Base-by-base conservation (phyloP, 2,797 vertebrate genomes). In the Parauchenoglanis ngamensis region DNA sequence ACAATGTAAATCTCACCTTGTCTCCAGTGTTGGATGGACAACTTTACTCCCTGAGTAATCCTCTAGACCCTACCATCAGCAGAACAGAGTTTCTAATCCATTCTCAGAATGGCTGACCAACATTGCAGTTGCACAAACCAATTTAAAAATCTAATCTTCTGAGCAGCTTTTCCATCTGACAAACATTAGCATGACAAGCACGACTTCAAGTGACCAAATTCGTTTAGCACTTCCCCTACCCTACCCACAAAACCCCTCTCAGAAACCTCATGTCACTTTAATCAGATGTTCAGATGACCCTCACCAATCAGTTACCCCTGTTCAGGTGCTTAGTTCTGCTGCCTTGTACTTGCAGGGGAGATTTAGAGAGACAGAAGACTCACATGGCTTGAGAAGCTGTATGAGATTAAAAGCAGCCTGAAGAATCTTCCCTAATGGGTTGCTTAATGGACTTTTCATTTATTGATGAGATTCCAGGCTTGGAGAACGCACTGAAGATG, bases 371-470 rank as follows among this genome's bases (percentile, higher is more conserved):
- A 70, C 31, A 54, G 54, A 56, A 72, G 25, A 73, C 78, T 72
- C 59, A 40, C 25, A 21, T 7, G 28, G 49, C 56, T 72, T 73
- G 67, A 85, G 65, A 85, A 67, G 25, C 46, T 31, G 65, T 63
- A 68, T 52, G 35, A 75, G 80, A 89, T 88, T 85, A 89, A 84
- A 78, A 85, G 70, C 44, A 63, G 70, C 40, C 70, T 21, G 63
- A 31, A 85, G 59, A 68, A 73, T 35, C 75, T 61, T 84, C 46
- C 61, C 49, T 87, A 88, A 88, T 81, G 49, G 65, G 68, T 72
- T 21, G 63, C 70, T 86, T 89, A 87, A 88, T 86, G 89, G 85
- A 83, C 81, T 82, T 86, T 83, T 89, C 54, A 90, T 88, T 91
- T 90, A 90, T 87, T 87, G 87, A 90, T 84, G 83, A 78, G 89